Evolutionary conservation across 2,888 invertebrate genomes (phyloP).

Genomic region (Cheilosia soror): DNA sequence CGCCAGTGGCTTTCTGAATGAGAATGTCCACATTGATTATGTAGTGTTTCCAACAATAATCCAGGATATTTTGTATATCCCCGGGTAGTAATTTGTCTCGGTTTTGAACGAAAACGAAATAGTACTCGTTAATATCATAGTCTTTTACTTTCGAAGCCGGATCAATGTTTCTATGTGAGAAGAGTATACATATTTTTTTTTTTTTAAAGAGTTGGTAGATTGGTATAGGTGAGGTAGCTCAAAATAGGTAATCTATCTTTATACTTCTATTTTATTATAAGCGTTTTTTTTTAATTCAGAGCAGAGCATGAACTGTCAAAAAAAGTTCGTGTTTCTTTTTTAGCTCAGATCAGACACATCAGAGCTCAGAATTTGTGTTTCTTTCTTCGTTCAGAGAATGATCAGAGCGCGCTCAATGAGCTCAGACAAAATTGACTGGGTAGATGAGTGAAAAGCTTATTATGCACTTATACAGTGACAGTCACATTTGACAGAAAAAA

Average conservation of each 20-base stretch:
- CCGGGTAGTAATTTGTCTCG: constrained; percentile 71
- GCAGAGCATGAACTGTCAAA: no score
- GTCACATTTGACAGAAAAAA: no score
- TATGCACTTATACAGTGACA: no score
- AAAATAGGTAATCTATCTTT: background rate
- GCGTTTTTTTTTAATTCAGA: no score
- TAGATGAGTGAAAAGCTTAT: no score
- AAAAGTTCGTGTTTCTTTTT: no score
- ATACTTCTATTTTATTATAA: no score
- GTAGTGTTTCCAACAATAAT: constrained; percentile 79
- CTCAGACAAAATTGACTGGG: no score
- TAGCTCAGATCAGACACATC: no score
- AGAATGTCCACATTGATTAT: constrained; percentile 80
- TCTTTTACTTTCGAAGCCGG: constrained; percentile 71
- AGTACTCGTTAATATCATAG: constrained; percentile 79
- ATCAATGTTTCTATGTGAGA: constrained; percentile 76
- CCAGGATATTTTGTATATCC: constrained; percentile 78
- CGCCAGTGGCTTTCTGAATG: constrained; percentile 78
- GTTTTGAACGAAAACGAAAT: constrained; percentile 79
- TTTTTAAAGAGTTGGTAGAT: background rate
- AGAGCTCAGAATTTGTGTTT: no score
- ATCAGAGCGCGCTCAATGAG: no score
- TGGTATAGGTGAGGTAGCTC: background rate
- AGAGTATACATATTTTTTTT: background rate
- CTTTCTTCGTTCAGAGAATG: no score